phyloP scores from a whole-genome alignment of 2,888 invertebrate species.

The Apodemia zela region DNA sequence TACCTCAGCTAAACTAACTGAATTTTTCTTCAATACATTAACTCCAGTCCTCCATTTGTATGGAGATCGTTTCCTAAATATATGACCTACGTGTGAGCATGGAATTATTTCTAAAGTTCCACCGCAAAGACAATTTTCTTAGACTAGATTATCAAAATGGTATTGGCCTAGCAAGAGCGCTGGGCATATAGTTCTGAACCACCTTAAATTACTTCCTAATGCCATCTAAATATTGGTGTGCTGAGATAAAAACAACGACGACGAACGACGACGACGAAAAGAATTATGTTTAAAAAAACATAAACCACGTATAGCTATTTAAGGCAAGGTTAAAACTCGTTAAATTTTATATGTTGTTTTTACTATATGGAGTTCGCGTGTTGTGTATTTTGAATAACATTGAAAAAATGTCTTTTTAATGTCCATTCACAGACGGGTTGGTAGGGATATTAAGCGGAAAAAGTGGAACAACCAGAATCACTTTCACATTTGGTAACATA shows the following conservation, averaged over 20 bases:
- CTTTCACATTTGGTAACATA: background rate
- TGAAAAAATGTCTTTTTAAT: background rate
- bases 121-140: conserved; percentile 95
- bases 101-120: conserved; percentile 98
- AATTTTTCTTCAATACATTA: conserved; percentile 97
- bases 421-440: background rate
- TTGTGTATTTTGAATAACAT: background rate
- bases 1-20: conserved; percentile 95
- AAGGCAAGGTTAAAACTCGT: too few species aligned
- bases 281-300: too few species aligned
- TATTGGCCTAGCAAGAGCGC: too few species aligned
- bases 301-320: too few species aligned
- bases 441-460: conserved; percentile 1
- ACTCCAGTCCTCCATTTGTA: conserved; percentile 99
- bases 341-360: background rate
- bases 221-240: too few species aligned
- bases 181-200: too few species aligned
- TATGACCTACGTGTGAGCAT: conserved; percentile 99
- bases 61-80: conserved; percentile 98
- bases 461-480: conserved; percentile 1
- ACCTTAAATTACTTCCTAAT: too few species aligned
- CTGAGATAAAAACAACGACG: too few species aligned
- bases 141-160: too few species aligned
- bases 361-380: background rate
- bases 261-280: too few species aligned